Conservation (phyloP, 2,113 vertebrate species). For the Planiliza haematocheilus region DNA sequence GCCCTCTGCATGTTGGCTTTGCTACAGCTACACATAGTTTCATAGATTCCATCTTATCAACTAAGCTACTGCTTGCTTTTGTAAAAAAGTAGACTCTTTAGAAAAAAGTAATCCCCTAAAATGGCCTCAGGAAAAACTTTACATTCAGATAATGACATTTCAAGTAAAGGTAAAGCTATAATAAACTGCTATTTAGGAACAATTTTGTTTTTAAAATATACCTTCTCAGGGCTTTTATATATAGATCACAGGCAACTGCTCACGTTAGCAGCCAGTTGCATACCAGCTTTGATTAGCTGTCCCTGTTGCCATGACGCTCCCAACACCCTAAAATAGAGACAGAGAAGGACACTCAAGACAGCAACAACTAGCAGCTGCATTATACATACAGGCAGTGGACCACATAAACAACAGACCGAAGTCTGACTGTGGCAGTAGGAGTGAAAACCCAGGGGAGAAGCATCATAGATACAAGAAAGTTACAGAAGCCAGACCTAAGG, state of each 20-base stretch:
- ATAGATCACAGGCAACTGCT: not conserved
- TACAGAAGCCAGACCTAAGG: constrained; percentile 17
- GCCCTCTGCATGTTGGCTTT: no score
- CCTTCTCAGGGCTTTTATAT: not conserved
- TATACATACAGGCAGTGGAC: constrained; percentile 40
- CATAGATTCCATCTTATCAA: not conserved
- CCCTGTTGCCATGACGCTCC: constrained; percentile 58
- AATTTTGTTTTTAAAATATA: not conserved
- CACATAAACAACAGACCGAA: constrained; percentile 49
- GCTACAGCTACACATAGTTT: no score
- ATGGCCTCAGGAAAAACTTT: not conserved
- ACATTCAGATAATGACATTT: not conserved
- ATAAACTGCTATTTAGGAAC: not conserved
- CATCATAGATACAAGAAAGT: constrained; percentile 9
- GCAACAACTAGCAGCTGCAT: constrained; percentile 69
- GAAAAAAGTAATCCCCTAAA: not conserved
- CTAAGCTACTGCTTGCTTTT: not conserved
- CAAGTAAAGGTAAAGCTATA: not conserved
- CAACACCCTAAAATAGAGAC: constrained; percentile 81
- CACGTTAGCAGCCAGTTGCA: constrained; percentile 59
- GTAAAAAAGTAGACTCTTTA: not conserved
- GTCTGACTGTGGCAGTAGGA: constrained; percentile 26
- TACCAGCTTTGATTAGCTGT: constrained; percentile 65
- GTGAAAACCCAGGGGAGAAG: constrained; percentile 19
- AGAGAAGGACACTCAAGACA: constrained; percentile 69